Percentiles rank a stretch among this genome's conserved stretches.
Conservation (phyloP, 2,113 vertebrate species). For the Sinocyclocheilus anshuiensis region DNA sequence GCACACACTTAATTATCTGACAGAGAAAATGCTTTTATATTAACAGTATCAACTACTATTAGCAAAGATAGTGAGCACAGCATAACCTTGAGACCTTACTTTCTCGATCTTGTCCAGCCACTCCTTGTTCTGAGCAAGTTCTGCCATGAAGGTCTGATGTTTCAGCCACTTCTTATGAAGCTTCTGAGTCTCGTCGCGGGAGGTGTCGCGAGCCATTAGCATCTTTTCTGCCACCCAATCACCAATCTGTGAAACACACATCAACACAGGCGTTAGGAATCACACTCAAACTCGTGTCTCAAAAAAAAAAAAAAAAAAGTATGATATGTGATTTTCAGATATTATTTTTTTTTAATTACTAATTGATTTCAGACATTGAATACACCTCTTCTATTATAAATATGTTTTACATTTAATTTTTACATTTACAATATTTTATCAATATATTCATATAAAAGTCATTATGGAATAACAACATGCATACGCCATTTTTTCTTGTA, state of each 20-base stretch:
- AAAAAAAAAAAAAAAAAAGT: neutral
- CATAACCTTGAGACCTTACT: conserved; percentile 71
- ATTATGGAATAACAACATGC: no score
- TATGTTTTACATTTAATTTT: neutral
- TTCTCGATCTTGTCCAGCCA: conserved; percentile 91
- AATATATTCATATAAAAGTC: no score
- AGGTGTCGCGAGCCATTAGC: conserved; percentile 86
- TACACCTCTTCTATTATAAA: neutral
- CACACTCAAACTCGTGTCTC: neutral
- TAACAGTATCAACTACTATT: neutral
- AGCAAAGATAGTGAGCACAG: conserved; percentile 37
- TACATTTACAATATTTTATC: neutral
- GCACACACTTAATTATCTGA: neutral
- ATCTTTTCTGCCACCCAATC: conserved; percentile 92
- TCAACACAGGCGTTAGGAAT: neutral
- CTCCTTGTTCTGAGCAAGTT: conserved; percentile 89
- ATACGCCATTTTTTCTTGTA: no score
- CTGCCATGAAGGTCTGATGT: conserved; percentile 91
- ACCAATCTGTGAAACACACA: conserved; percentile 76
- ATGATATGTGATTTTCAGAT: neutral
- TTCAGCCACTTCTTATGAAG: conserved; percentile 90
- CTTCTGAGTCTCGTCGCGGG: conserved; percentile 82
- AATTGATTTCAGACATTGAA: neutral
- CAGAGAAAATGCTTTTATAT: neutral
- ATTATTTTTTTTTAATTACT: neutral